A percentile compares a stretch with the other conserved stretches of the same genome.
Conservation (phyloP, 2,113 vertebrate genomes). For the Sceloporus undulatus region DNA sequence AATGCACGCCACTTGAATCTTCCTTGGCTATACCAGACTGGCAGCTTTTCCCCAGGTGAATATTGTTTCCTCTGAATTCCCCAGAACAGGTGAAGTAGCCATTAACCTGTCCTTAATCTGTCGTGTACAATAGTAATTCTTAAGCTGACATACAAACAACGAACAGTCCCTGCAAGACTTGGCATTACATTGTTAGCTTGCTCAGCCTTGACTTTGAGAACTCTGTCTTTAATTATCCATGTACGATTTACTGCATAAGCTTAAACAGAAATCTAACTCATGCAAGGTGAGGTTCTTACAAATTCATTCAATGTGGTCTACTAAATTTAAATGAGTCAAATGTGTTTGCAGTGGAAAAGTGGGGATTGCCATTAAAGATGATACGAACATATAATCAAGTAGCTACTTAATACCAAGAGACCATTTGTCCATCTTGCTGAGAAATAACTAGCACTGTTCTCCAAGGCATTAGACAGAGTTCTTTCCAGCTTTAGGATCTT, state of each 20-base stretch:
- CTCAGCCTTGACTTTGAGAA: background rate
- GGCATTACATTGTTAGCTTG: background rate
- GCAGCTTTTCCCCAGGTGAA: background rate
- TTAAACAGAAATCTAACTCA: background rate
- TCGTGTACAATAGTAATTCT: background rate
- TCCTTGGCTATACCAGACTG: background rate
- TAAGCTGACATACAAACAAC: background rate
- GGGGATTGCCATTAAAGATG: too few species aligned
- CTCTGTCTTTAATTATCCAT: too few species aligned
- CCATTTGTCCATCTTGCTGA: too few species aligned
- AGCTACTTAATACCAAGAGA: too few species aligned
- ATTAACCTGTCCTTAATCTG: background rate
- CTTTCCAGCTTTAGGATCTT: too few species aligned
- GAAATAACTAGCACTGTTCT: too few species aligned
- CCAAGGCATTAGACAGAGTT: too few species aligned
- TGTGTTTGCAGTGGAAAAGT: too few species aligned
- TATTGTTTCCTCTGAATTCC: background rate
- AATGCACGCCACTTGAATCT: background rate
- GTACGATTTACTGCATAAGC: too few species aligned
- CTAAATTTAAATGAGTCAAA: too few species aligned
- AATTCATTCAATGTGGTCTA: too few species aligned
- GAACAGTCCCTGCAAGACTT: background rate
- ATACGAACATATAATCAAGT: too few species aligned
- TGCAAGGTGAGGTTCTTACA: background rate
- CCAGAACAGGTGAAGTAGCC: background rate